Evolutionary conservation across 2,113 vertebrate species (phyloP).

Genomic region (human (Homo sapiens)): GRCh38 chr2:23310501-23311000

Average conservation of each 20-base stretch:
- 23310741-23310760: background rate
- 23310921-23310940: background rate
- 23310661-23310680: background rate
- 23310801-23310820: background rate
- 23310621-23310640: background rate
- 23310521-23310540: background rate
- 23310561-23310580: background rate
- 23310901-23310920: background rate
- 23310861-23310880: background rate
- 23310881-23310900: background rate
- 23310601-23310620: background rate
- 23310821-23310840: background rate
- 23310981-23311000: background rate
- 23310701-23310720: background rate
- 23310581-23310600: background rate
- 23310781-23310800: background rate
- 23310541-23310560: background rate
- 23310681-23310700: background rate
- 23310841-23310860: background rate
- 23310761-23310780: background rate
- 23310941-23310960: constrained; percentile 17
- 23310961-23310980: background rate
- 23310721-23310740: background rate
- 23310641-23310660: background rate
- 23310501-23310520: background rate